A percentile compares a stretch with the other conserved stretches of the same genome.
These are phyloP conservation scores for Otus sunia DNA, from an alignment of 2,113 vertebrate species.

Conservation along the genomic window DNA sequence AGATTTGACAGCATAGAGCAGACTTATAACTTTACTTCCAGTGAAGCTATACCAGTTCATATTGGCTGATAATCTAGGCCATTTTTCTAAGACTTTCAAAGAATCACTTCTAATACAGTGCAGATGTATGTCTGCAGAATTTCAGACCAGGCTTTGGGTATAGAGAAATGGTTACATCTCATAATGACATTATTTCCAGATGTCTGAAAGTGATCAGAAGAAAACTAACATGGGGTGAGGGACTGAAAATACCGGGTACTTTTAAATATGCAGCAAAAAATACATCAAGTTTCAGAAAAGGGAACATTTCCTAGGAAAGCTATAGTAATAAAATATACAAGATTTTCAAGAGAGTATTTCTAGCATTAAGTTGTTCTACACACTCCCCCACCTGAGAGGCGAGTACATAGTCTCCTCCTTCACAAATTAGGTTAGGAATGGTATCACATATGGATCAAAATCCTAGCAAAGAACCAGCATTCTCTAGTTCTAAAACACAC, in stretches of 20 bases:
- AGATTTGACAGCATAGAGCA: neutral
- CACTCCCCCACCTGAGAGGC: neutral
- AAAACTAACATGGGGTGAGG: neutral
- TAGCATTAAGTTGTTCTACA: neutral
- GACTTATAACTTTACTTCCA: neutral
- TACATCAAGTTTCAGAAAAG: neutral
- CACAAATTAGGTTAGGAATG: neutral
- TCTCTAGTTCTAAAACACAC: neutral
- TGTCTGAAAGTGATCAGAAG: slow-evolving; percentile 12
- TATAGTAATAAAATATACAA: neutral
- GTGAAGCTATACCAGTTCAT: neutral
- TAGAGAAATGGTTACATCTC: slow-evolving; percentile 14
- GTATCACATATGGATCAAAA: neutral
- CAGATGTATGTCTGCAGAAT: neutral
- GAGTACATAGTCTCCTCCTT: neutral
- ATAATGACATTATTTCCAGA: slow-evolving; percentile 39
- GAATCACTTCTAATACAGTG: neutral
- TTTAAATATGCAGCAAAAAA: neutral
- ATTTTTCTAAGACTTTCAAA: neutral
- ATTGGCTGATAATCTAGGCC: neutral
- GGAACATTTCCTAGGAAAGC: neutral
- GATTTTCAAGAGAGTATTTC: neutral
- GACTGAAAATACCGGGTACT: neutral
- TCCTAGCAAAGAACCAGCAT: neutral
- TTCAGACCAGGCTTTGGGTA: neutral